phyloP scores from a whole-genome alignment of 2,888 invertebrate species.

The Megaustenia siamemsis region DNA sequence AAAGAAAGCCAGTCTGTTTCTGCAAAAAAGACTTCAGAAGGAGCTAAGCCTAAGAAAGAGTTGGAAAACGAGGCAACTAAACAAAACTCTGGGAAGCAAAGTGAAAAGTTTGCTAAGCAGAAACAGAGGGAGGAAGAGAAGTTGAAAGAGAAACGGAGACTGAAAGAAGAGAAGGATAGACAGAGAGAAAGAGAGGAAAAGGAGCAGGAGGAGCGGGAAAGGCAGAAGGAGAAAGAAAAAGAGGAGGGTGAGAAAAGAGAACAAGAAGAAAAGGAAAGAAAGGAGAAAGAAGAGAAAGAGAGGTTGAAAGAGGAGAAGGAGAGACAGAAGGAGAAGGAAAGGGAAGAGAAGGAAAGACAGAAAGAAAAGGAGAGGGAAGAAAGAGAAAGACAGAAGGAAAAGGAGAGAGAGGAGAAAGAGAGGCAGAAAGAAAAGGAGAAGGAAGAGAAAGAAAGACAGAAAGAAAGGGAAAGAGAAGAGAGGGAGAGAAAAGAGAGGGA shows the following conservation, averaged over 20 bases:
- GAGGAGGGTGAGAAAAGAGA: conserved; percentile 48
- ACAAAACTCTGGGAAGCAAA: conserved; percentile 3
- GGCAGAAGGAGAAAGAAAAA: conserved; percentile 50
- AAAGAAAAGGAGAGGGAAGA: no score
- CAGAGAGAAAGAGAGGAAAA: neutral
- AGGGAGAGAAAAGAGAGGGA: neutral
- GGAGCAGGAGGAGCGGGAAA: conserved; percentile 30
- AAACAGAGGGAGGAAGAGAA: conserved; percentile 58
- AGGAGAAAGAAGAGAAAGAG: conserved; percentile 48
- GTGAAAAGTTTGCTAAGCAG: conserved; percentile 4
- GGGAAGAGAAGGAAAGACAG: no score
- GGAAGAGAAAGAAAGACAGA: conserved; percentile 14
- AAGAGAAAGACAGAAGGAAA: conserved; percentile 50
- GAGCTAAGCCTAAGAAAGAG: conserved; percentile 24
- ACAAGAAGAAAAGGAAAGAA: conserved; percentile 47
- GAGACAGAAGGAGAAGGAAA: no score
- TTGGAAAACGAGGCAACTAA: neutral
- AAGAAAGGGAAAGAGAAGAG: conserved; percentile 27
- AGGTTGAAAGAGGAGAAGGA: no score
- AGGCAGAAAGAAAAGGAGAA: conserved; percentile 27
- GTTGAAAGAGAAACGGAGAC: conserved; percentile 18
- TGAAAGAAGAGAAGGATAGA: conserved; percentile 16
- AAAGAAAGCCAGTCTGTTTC: neutral
- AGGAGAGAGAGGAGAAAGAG: conserved; percentile 48
- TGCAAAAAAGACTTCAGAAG: conserved; percentile 7